Percentiles rank a stretch among this genome's conserved stretches.
phyloP scores from a whole-genome alignment of 2,888 invertebrate species.

The Hydriomena furcata region DNA sequence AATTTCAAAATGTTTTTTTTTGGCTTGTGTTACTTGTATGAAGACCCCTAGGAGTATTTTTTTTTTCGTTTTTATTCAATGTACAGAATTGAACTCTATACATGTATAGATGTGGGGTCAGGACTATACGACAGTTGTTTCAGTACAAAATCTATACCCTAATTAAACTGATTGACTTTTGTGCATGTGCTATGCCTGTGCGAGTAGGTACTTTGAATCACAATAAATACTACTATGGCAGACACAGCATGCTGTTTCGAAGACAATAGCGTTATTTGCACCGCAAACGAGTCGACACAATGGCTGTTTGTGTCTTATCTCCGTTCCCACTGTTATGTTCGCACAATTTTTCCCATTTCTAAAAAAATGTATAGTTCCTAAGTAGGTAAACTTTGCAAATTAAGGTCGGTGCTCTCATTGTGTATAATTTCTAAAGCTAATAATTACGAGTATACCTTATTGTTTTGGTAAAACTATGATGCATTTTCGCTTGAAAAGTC shows the following conservation, averaged over 20 bases:
- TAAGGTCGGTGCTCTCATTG: constrained; percentile 48
- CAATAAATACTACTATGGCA: constrained; percentile 20
- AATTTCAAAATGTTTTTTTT: too few species aligned
- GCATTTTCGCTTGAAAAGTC: constrained; percentile 1
- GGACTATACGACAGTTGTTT: too few species aligned
- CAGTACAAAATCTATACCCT: too few species aligned
- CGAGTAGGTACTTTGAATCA: constrained; percentile 15
- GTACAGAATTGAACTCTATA: too few species aligned
- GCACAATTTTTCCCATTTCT: constrained; percentile 69
- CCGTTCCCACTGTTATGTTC: constrained; percentile 69
- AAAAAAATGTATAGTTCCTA: constrained; percentile 22
- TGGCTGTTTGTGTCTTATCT: constrained; percentile 67
- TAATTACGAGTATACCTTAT: too few species aligned
- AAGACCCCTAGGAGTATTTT: too few species aligned
- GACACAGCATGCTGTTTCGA: constrained; percentile 27
- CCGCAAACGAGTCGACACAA: constrained; percentile 61
- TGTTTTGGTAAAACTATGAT: too few species aligned
- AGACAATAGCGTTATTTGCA: constrained; percentile 65
- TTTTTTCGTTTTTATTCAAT: too few species aligned
- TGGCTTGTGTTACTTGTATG: too few species aligned
- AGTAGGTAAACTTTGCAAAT: constrained; percentile 45
- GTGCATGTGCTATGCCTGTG: not conserved
- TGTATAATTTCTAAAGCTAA: constrained; percentile 24
- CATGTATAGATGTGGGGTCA: too few species aligned
- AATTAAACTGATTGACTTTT: too few species aligned